Evolutionary conservation across 2,888 invertebrate genomes (phyloP).

Genomic region (Crossocerus cetratus): DNA sequence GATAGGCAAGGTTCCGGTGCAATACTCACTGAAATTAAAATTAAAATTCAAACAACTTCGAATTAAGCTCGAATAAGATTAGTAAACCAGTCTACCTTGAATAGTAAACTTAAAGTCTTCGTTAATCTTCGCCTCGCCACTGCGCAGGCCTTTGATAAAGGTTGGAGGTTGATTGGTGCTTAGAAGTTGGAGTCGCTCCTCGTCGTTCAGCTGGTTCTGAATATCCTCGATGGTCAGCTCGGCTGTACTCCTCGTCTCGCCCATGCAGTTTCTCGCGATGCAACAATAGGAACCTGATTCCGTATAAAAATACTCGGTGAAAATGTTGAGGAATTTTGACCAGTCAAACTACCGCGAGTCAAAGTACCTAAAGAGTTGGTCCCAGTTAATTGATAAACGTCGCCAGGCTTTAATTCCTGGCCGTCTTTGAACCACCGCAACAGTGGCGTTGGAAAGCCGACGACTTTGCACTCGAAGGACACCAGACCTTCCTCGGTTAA

Average conservation of each 20-base stretch:
- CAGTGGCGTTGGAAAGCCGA: slow-evolving; percentile 92
- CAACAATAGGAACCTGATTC: slow-evolving; percentile 89
- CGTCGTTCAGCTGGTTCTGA: slow-evolving; percentile 91
- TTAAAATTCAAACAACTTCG: background rate
- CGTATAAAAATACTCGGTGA: background rate
- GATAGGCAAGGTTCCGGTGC: slow-evolving; percentile 88
- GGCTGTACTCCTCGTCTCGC: slow-evolving; percentile 90
- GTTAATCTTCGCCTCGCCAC: slow-evolving; percentile 89
- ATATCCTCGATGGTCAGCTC: slow-evolving; percentile 94
- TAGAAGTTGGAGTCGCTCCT: slow-evolving; percentile 87
- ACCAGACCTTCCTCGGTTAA: slow-evolving; percentile 94
- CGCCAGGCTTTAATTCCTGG: slow-evolving; percentile 93
- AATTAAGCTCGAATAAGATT: background rate
- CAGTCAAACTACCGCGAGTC: too few relatives aligned
- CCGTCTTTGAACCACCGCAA: slow-evolving; percentile 96
- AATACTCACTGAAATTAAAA: slow-evolving; percentile 81
- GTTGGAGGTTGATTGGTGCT: slow-evolving; percentile 89
- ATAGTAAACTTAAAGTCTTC: slow-evolving; percentile 89
- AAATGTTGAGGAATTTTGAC: slow-evolving; percentile 16
- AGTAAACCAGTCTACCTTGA: slow-evolving; percentile 81
- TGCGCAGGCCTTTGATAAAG: slow-evolving; percentile 89
- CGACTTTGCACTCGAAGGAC: slow-evolving; percentile 95
- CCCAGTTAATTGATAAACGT: slow-evolving; percentile 94
- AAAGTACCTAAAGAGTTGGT: slow-evolving; percentile 87
- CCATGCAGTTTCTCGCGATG: slow-evolving; percentile 94